These are phyloP conservation scores for Cheirogaleus major DNA, from an alignment of 2,797 vertebrate genomes.

Conservation along the genomic window DNA sequence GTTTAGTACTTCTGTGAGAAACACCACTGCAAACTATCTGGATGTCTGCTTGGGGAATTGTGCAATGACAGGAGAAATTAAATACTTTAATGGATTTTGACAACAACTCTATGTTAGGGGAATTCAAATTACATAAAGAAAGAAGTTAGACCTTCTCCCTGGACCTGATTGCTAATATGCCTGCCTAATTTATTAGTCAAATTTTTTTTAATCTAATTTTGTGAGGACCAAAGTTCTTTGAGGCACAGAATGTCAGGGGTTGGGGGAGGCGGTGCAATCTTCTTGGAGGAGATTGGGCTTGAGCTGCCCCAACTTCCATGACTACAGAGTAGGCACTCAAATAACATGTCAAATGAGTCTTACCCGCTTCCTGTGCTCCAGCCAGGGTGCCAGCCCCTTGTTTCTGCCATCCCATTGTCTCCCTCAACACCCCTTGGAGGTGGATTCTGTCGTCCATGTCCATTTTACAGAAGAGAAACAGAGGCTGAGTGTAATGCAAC, in stretches of 20 bases:
- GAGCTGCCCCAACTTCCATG: neutral
- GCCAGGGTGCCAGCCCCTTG: neutral
- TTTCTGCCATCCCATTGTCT: too few relatives aligned
- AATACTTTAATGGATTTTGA: slow-evolving; percentile 82
- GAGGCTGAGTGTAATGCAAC: neutral
- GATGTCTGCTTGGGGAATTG: slow-evolving; percentile 77
- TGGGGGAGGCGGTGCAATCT: neutral
- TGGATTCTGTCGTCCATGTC: neutral
- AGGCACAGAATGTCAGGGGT: neutral
- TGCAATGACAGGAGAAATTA: slow-evolving; percentile 75
- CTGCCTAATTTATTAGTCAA: slow-evolving; percentile 66
- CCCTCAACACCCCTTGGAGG: neutral
- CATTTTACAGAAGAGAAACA: neutral
- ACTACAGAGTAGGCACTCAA: neutral
- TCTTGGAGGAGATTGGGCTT: neutral
- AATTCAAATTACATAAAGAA: slow-evolving; percentile 72
- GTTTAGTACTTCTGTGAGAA: slow-evolving; percentile 58
- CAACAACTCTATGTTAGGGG: slow-evolving; percentile 74
- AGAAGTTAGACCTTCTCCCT: slow-evolving; percentile 63
- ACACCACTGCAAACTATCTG: slow-evolving; percentile 48
- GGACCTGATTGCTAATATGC: slow-evolving; percentile 68
- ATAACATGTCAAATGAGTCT: neutral
- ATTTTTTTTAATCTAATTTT: slow-evolving; percentile 55
- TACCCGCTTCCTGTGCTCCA: too few relatives aligned
- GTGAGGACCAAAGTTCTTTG: slow-evolving; percentile 23